These are phyloP conservation scores for Sesamia nonagrioides DNA, from an alignment of 1,140 invertebrate species.

Conservation along the genomic window DNA sequence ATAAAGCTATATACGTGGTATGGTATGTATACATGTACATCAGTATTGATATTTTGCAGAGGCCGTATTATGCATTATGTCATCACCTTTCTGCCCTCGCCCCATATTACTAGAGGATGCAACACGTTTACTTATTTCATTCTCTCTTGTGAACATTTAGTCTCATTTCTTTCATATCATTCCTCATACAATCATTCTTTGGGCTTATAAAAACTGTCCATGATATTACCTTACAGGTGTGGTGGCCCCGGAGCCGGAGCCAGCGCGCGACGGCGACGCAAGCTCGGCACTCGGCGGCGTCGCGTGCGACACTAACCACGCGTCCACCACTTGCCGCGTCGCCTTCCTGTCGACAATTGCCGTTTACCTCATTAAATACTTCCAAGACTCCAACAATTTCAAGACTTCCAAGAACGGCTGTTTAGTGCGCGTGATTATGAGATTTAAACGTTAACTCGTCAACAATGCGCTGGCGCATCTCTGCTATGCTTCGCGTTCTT, in stretches of 20 bases:
- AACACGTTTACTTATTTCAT: no score
- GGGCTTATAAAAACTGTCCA: background rate
- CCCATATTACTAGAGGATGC: no score
- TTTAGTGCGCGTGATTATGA: conserved; percentile 5
- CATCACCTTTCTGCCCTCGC: no score
- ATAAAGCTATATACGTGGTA: no score
- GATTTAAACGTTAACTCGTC: conserved; percentile 2
- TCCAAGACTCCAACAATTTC: background rate
- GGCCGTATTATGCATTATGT: no score
- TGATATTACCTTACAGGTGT: conserved; percentile 92
- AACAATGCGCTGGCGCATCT: background rate
- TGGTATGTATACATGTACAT: no score
- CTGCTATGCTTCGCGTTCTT: background rate
- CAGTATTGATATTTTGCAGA: no score
- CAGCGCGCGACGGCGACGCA: conserved; percentile 89
- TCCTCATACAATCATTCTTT: no score
- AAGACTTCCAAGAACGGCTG: background rate
- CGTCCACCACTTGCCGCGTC: conserved; percentile 95
- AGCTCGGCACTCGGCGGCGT: conserved; percentile 90
- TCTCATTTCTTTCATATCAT: no score
- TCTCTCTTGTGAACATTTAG: no score
- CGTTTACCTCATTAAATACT: conserved; percentile 27
- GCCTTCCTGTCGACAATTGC: conserved; percentile 91
- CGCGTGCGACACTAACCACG: conserved; percentile 96
- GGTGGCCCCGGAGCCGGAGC: conserved; percentile 92